Evolutionary conservation across 2,797 vertebrate genomes (phyloP), one percentile per base, ranked within the genome.

Genomic region (Psittacula derbiana): DNA sequence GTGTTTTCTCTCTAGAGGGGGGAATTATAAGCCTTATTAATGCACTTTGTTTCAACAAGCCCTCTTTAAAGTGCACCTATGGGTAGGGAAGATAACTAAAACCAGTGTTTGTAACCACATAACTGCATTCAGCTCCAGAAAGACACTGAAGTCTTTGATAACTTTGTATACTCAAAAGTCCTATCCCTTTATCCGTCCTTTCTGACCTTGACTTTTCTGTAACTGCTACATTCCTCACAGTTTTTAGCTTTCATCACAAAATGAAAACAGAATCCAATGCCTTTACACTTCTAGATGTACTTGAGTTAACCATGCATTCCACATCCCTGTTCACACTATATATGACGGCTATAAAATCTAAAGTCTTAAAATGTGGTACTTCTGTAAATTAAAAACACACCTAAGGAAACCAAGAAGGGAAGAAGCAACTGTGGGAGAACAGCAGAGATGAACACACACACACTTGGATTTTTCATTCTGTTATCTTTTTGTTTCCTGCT

Each of bases 1-100:
- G 18, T 36, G 69, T 95, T 94, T 97, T 97, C 74, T 96, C 28
- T 95, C 98, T 98, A 92, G 38, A 78, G 30, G 30, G 25, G 6
- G 8, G 36, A 88, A 87, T 88, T 30, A 38, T 4, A 92, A 84
- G 16, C n/a, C 23, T 50, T 36, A 64, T 92, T 86, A 88, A 66
- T 17, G 73, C 2, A 71, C 10, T 31, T 38, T 11, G 12, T 44
- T 88, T 90, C 58, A 86, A 80, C 17, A 82, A 38, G 9, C 2
- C 28, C 17, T 55, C 58, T 78, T 67, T 58, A 8, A 90, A 86
- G 15, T 12, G 8, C 11, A 79, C 16, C 28, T 81, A 16, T 21
- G 5, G 20, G 20, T 24, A 62, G 19, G 12, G 5, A 88, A 86
- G n/a, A 85, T 33, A n/a, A 16, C 28, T 18, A 43, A 78, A 50